Percentiles rank a stretch among this genome's conserved stretches.
These are phyloP conservation scores for Polydrusus cervinus DNA, from an alignment of 2,888 invertebrate species.

Conservation along the genomic window DNA sequence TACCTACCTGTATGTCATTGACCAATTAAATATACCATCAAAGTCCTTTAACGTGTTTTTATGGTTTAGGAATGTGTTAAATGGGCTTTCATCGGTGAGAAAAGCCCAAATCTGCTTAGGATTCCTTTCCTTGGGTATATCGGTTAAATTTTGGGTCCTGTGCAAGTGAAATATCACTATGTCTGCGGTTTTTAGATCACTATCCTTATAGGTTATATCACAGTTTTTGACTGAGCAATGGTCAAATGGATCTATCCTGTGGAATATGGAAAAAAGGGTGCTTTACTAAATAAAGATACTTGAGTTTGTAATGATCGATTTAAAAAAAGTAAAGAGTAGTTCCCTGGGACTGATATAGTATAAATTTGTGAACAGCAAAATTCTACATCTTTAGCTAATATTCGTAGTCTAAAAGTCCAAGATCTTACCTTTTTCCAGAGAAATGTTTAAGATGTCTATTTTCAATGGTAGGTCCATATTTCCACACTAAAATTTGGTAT, in stretches of 20 bases:
- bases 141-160: slow-evolving; percentile 68
- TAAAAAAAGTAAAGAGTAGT: no score
- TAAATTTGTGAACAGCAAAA: no score
- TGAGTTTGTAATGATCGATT: no score
- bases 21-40: slow-evolving; percentile 81
- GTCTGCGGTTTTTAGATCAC: slow-evolving; percentile 74
- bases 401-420: background rate
- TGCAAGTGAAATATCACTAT: slow-evolving; percentile 79
- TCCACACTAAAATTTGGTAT: slow-evolving; percentile 77
- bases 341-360: no score
- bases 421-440: slow-evolving; percentile 67
- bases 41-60: slow-evolving; percentile 69
- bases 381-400: no score
- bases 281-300: no score
- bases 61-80: slow-evolving; percentile 74
- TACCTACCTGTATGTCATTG: slow-evolving; percentile 78
- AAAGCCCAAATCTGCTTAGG: slow-evolving; percentile 80
- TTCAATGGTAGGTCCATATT: slow-evolving; percentile 74
- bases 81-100: slow-evolving; percentile 80
- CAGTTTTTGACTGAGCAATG: slow-evolving; percentile 79
- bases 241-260: slow-evolving; percentile 74
- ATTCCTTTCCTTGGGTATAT: slow-evolving; percentile 73
- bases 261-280: slow-evolving; percentile 52
- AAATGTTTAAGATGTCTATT: slow-evolving; percentile 75
- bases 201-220: slow-evolving; percentile 74